These are phyloP conservation scores for Equus quagga DNA, from an alignment of 2,113 vertebrate species.

Conservation along the genomic window DNA sequence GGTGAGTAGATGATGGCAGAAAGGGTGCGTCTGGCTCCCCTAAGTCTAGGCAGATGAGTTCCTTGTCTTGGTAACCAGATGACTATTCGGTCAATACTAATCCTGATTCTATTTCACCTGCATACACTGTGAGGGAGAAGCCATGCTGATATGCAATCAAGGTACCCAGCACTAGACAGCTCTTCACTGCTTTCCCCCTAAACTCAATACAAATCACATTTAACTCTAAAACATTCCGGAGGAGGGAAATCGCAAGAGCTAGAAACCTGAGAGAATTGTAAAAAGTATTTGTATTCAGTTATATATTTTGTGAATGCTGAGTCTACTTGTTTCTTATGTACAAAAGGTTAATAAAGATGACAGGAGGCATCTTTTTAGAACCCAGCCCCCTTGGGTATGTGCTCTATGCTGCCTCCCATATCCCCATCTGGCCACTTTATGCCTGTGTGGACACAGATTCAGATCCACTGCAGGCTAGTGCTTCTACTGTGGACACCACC, in stretches of 20 bases:
- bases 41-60: background rate
- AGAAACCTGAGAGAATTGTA: background rate
- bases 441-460: background rate
- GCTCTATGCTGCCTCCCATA: background rate
- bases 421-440: background rate
- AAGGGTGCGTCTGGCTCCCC: background rate
- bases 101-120: background rate
- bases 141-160: background rate
- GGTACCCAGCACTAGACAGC: background rate
- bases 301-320: background rate
- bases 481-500: background rate
- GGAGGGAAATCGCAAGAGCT: background rate
- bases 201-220: background rate
- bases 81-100: background rate
- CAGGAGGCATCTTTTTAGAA: background rate
- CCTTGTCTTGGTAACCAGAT: background rate
- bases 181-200: background rate
- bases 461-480: background rate
- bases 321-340: background rate
- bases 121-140: background rate
- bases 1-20: background rate
- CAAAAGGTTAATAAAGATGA: background rate
- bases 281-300: background rate
- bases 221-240: background rate
- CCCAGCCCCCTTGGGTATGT: background rate